Percentiles rank a stretch among this genome's conserved stretches.
phyloP scores from a whole-genome alignment of 2,888 invertebrate genomes.

The Scaptomyza cyrtandrae region DNA sequence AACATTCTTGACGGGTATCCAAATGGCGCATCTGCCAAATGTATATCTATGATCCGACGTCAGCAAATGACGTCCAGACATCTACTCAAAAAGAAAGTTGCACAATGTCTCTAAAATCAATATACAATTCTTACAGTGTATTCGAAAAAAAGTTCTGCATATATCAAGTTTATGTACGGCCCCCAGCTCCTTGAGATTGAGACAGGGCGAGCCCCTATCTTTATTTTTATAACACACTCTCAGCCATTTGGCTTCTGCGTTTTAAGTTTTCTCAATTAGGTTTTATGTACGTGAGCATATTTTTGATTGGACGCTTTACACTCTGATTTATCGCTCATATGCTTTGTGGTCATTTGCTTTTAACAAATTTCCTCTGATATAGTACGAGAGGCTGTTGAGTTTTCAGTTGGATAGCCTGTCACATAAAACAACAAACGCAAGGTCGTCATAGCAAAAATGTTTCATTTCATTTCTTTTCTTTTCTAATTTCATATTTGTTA shows the following conservation, averaged over 20 bases:
- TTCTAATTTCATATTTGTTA: constrained; percentile 17
- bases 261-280: neutral
- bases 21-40: constrained; percentile 45
- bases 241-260: neutral
- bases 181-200: neutral
- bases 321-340: constrained; percentile 49
- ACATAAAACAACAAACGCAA: constrained; percentile 48
- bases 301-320: constrained; percentile 15
- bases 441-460: constrained; percentile 52
- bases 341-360: constrained; percentile 5
- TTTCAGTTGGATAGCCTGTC: constrained; percentile 18
- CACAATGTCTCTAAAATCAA: neutral
- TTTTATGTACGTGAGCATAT: neutral
- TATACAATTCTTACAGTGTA: constrained; percentile 3
- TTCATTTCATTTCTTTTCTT: too few species aligned
- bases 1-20: constrained; percentile 65
- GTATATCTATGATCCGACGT: constrained; percentile 7
- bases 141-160: constrained; percentile 1
- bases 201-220: constrained; percentile 56
- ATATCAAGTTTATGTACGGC: too few species aligned
- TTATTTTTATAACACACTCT: constrained; percentile 4
- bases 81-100: constrained; percentile 4
- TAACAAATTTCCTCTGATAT: constrained; percentile 3
- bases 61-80: constrained; percentile 16
- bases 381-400: constrained; percentile 14